Percentiles rank a stretch among this genome's conserved stretches.
These are phyloP conservation scores for Oxytorus armatus DNA, from an alignment of 2,888 invertebrate genomes.

Conservation along the genomic window DNA sequence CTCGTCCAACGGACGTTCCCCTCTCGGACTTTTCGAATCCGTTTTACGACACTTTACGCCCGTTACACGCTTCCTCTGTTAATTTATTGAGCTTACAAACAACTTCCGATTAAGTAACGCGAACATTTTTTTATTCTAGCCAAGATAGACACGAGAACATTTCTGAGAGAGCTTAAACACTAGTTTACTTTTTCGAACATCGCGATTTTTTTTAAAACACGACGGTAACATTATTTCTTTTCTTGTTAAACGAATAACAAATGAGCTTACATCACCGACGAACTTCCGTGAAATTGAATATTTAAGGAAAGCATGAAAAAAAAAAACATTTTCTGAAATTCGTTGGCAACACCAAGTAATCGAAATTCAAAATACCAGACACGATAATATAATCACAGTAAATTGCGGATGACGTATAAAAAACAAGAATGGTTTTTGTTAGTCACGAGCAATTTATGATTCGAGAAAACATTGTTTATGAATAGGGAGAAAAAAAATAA, in stretches of 20 bases:
- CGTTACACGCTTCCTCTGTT: background rate
- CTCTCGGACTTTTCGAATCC: conserved; percentile 4
- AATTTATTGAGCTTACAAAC: background rate
- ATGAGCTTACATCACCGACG: too few species aligned
- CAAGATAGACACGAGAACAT: background rate
- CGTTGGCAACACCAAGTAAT: too few species aligned
- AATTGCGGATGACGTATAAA: background rate
- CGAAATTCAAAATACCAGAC: too few species aligned
- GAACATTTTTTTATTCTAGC: background rate
- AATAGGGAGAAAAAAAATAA: background rate
- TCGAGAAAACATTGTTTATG: too few species aligned
- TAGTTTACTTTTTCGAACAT: background rate
- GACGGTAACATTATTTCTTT: background rate
- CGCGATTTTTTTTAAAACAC: background rate
- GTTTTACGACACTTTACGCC: background rate
- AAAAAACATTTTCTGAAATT: too few species aligned
- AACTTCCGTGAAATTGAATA: too few species aligned
- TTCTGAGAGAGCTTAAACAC: background rate
- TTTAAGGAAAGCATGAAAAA: too few species aligned
- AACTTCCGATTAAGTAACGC: background rate
- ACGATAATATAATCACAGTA: background rate
- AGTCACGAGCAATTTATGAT: too few species aligned
- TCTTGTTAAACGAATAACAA: background rate
- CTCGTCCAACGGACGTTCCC: conserved; percentile 69
- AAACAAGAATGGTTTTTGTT: background rate